Evolutionary conservation across 2,797 vertebrate genomes (phyloP).

Genomic region (Syngnathus rostellatus): DNA sequence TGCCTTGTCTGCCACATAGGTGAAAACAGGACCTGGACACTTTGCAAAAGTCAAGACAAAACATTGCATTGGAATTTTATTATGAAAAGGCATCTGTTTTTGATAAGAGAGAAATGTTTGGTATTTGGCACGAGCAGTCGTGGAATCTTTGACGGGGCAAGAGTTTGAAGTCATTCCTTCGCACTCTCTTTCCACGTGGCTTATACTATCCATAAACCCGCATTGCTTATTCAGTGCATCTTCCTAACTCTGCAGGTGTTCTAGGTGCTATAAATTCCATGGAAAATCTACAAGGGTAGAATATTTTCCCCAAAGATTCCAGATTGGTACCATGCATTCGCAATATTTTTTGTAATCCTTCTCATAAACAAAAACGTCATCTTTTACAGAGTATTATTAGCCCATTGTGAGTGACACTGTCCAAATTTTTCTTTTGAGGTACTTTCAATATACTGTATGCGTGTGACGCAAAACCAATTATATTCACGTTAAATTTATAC

Average conservation of each 20-base stretch:
- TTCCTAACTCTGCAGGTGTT: conserved; percentile 1
- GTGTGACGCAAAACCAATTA: neutral
- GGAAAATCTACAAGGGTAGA: neutral
- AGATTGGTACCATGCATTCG: too few relatives aligned
- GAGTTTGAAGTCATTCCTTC: conserved; percentile 9
- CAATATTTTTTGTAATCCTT: too few relatives aligned
- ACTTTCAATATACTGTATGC: neutral
- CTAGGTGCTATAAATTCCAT: neutral
- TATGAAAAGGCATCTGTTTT: neutral
- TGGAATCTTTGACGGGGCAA: conserved; percentile 12
- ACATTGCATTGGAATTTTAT: neutral
- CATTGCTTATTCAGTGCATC: neutral
- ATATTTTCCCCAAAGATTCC: neutral
- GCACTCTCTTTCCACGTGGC: conserved; percentile 15
- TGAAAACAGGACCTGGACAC: neutral
- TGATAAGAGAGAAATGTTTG: conserved; percentile 1
- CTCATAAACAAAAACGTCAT: neutral
- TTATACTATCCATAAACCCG: conserved; percentile 1
- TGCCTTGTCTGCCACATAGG: conserved; percentile 28
- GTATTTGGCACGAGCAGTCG: conserved; percentile 12
- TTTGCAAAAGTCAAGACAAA: too few relatives aligned
- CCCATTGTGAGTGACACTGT: neutral
- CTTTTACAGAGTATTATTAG: neutral
- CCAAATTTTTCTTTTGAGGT: neutral
- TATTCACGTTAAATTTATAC: neutral